phyloP scores from a whole-genome alignment of 1,140 invertebrate species.

The Apis dorsata region DNA sequence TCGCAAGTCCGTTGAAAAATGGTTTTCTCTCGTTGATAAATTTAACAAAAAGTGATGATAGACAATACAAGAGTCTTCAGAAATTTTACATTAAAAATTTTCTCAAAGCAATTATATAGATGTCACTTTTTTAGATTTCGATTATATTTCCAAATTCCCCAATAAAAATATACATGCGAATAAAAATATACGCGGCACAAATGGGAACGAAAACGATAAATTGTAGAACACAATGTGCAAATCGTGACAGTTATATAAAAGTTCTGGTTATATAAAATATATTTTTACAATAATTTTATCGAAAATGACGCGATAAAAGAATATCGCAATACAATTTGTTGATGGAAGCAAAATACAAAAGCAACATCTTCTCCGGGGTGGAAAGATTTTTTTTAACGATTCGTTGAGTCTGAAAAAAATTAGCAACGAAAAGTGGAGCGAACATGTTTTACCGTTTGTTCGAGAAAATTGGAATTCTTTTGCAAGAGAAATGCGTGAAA shows the following conservation, averaged over 20 bases:
- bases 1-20: too few species aligned
- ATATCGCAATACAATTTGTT: neutral
- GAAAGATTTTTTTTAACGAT: neutral
- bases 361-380: neutral
- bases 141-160: too few species aligned
- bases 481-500: neutral
- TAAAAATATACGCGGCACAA: too few species aligned
- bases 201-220: too few species aligned
- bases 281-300: too few species aligned
- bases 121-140: too few species aligned
- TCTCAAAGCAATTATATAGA: too few species aligned
- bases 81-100: too few species aligned
- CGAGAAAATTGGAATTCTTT: conserved; percentile 19
- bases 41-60: neutral
- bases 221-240: neutral
- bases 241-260: neutral
- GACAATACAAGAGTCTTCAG: neutral
- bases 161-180: too few species aligned
- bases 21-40: neutral
- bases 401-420: neutral
- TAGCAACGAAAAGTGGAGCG: neutral
- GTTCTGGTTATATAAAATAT: too few species aligned
- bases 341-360: neutral
- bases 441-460: neutral
- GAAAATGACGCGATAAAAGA: too few species aligned